These are phyloP conservation scores for Zalophus californianus DNA, from an alignment of 2,797 vertebrate genomes.

Conservation along the genomic window DNA sequence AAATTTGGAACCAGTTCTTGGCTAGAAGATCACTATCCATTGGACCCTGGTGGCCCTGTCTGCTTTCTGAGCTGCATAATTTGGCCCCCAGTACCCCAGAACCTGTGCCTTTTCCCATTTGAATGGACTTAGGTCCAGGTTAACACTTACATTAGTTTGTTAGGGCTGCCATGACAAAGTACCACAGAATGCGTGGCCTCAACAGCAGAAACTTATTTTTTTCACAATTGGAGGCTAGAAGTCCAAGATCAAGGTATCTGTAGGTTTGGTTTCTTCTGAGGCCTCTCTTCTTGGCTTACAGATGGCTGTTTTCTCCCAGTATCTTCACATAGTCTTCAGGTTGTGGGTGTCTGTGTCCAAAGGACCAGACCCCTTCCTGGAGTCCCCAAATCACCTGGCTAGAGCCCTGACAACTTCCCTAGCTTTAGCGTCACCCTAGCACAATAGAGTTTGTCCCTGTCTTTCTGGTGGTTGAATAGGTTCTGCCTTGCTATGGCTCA, in stretches of 20 bases:
- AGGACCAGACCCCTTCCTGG: background rate
- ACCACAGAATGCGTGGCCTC: background rate
- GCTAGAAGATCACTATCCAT: background rate
- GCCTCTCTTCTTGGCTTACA: background rate
- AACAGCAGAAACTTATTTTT: background rate
- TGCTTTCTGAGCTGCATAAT: background rate
- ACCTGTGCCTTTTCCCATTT: background rate
- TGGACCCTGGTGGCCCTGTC: background rate
- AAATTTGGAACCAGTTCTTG: slow-evolving; percentile 27
- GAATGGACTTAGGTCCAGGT: background rate
- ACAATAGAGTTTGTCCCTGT: background rate
- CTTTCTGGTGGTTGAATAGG: background rate
- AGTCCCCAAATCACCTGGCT: background rate
- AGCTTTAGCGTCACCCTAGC: background rate
- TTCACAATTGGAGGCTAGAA: background rate
- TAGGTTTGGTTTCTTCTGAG: background rate
- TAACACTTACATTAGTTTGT: background rate
- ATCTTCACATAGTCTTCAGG: background rate
- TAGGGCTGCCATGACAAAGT: background rate
- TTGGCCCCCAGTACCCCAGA: background rate
- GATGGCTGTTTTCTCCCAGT: background rate
- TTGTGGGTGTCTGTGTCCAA: background rate
- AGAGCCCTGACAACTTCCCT: background rate
- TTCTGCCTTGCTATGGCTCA: background rate
- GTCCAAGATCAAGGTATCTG: background rate